Evolutionary conservation across 2,797 vertebrate genomes (phyloP).

Genomic region (Spinus olivaceus): DNA sequence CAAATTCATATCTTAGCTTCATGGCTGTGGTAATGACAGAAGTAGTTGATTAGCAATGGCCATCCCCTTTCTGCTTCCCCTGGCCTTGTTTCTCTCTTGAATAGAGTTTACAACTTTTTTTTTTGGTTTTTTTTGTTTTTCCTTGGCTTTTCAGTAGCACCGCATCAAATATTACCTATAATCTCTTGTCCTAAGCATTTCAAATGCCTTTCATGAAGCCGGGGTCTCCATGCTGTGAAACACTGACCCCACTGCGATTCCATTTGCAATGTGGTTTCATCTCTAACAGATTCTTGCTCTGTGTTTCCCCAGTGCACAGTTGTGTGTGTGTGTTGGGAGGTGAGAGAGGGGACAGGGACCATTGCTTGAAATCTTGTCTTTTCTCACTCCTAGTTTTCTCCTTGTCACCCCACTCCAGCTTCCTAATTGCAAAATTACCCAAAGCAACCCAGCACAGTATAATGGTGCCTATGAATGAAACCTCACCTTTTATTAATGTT

Average conservation of each 20-base stretch:
- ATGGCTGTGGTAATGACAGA: neutral
- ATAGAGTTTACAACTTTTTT: neutral
- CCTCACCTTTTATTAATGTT: neutral
- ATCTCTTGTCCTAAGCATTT: neutral
- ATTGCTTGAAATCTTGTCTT: neutral
- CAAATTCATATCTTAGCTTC: neutral
- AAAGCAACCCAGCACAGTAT: neutral
- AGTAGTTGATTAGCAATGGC: conserved; percentile 17
- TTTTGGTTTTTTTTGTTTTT: neutral
- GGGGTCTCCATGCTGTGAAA: neutral
- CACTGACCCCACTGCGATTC: neutral
- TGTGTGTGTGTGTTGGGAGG: neutral
- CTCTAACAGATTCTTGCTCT: neutral
- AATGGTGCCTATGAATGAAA: neutral
- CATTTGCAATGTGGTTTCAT: neutral
- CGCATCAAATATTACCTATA: neutral
- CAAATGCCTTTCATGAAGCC: neutral
- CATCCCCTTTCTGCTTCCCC: neutral
- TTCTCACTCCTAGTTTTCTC: neutral
- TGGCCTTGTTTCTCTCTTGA: neutral
- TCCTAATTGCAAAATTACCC: neutral
- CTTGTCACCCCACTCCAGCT: neutral
- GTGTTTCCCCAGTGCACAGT: neutral
- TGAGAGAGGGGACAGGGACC: neutral
- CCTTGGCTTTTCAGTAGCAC: neutral